These are phyloP conservation scores for Phengaris alcon DNA, from an alignment of 2,888 invertebrate species.

Conservation along the genomic window DNA sequence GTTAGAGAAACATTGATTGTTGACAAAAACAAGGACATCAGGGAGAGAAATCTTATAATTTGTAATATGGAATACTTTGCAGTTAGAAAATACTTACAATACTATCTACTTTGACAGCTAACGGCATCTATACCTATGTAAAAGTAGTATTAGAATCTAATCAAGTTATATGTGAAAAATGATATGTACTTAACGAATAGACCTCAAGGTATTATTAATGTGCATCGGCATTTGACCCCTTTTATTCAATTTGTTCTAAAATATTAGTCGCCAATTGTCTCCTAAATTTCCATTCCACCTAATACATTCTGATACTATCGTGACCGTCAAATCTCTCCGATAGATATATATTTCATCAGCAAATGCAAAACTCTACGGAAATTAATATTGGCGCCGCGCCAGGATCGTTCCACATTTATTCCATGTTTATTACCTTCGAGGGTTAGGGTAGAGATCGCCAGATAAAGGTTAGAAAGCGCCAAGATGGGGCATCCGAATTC, in stretches of 20 bases:
- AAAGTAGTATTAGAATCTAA: no score
- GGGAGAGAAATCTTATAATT: neutral
- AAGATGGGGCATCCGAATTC: neutral
- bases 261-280: slow-evolving; percentile 3
- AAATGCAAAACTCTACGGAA: slow-evolving; percentile 38
- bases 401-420: slow-evolving; percentile 21
- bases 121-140: no score
- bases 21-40: neutral
- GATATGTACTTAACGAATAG: neutral
- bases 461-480: slow-evolving; percentile 12
- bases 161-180: neutral
- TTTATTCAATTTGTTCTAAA: neutral
- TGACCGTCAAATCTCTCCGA: slow-evolving; percentile 13
- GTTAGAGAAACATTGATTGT: slow-evolving; percentile 5
- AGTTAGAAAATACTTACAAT: no score
- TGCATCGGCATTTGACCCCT: neutral
- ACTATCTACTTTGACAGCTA: no score
- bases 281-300: slow-evolving; percentile 9
- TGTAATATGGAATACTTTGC: no score
- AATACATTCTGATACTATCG: slow-evolving; percentile 7
- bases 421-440: slow-evolving; percentile 23
- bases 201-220: neutral
- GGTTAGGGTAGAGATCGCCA: slow-evolving; percentile 13
- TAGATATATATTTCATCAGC: slow-evolving; percentile 31
- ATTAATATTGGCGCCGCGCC: slow-evolving; percentile 39